Percentiles rank a stretch among this genome's conserved stretches.
These are phyloP conservation scores for Physocephala rufipes DNA, from an alignment of 2,888 invertebrate species.

Conservation along the genomic window DNA sequence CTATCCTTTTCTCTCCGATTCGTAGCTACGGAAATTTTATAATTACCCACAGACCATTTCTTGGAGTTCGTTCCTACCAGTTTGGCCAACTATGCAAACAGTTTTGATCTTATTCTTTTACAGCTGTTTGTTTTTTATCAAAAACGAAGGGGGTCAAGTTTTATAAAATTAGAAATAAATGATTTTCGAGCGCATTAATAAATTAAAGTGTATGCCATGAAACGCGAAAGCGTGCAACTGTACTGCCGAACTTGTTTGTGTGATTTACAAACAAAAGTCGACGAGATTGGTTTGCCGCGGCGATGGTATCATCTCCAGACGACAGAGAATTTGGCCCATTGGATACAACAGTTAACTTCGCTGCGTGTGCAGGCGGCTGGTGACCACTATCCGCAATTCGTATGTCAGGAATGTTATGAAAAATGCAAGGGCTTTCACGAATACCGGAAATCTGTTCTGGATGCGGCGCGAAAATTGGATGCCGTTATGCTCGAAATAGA, in stretches of 20 bases:
- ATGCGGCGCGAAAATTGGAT: slow-evolving; percentile 15
- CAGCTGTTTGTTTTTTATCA: slow-evolving; percentile 10
- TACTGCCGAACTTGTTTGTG: slow-evolving; percentile 43
- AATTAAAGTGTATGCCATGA: slow-evolving; percentile 25
- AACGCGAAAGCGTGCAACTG: slow-evolving; percentile 39
- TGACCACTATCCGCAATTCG: slow-evolving; percentile 38
- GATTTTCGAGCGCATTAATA: background rate
- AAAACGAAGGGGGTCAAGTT: background rate
- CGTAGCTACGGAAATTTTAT: too few relatives aligned
- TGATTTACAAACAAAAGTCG: slow-evolving; percentile 35
- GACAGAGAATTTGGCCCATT: slow-evolving; percentile 39
- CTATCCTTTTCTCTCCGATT: too few relatives aligned
- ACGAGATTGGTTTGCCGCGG: slow-evolving; percentile 31
- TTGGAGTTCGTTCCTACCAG: too few relatives aligned
- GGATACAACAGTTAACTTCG: slow-evolving; percentile 41
- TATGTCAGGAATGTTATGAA: slow-evolving; percentile 42
- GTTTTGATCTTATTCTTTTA: background rate
- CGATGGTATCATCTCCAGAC: slow-evolving; percentile 39
- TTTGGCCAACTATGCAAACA: background rate
- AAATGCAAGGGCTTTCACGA: slow-evolving; percentile 39
- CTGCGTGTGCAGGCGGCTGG: slow-evolving; percentile 29
- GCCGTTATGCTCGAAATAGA: background rate
- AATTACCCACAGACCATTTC: too few relatives aligned
- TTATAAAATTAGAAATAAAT: slow-evolving; percentile 12
- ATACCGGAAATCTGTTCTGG: slow-evolving; percentile 38